A percentile compares a stretch with the other conserved stretches of the same genome.
Conservation (phyloP, 53 echinoderm and acorn worm genomes). For the Holothuria leucospilota region DNA sequence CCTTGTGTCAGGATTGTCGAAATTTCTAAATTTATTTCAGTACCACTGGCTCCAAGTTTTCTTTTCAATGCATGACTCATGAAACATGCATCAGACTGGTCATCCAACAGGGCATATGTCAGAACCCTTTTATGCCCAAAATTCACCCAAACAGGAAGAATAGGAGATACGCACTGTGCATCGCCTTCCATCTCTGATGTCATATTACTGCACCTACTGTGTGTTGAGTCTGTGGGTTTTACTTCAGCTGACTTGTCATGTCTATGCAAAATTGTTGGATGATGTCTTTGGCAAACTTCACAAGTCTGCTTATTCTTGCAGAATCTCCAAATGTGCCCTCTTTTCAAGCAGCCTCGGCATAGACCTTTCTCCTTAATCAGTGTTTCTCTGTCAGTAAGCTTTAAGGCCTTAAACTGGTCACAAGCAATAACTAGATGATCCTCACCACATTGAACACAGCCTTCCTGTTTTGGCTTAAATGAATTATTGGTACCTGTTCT, state of each 20-base stretch:
- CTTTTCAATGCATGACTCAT: not conserved
- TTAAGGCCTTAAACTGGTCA: constrained; percentile 7
- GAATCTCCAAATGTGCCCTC: constrained; percentile 20
- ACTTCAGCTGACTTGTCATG: not conserved
- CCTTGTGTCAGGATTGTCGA: constrained; percentile 17
- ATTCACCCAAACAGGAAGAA: constrained; percentile 15
- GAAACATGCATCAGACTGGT: constrained; percentile 46
- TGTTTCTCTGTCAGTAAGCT: not conserved
- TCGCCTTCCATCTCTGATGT: not conserved
- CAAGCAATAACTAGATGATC: not conserved
- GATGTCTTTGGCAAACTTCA: constrained; percentile 41
- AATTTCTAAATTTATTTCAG: not conserved
- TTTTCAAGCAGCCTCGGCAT: constrained; percentile 10
- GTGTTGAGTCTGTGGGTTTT: not conserved
- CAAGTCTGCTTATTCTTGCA: constrained; percentile 26
- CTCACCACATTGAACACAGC: not conserved
- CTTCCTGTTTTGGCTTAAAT: not conserved
- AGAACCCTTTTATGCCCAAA: no score
- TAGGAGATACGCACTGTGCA: not conserved
- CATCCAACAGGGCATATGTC: constrained; percentile 30
- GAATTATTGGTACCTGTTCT: constrained; percentile 8
- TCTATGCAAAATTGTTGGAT: constrained; percentile 49
- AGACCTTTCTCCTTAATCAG: constrained; percentile 1
- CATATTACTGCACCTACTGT: constrained; percentile 16
- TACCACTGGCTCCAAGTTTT: not conserved